Evolutionary conservation across 2,888 invertebrate genomes (phyloP).

Genomic region (Rhamphomyia laevipes): DNA sequence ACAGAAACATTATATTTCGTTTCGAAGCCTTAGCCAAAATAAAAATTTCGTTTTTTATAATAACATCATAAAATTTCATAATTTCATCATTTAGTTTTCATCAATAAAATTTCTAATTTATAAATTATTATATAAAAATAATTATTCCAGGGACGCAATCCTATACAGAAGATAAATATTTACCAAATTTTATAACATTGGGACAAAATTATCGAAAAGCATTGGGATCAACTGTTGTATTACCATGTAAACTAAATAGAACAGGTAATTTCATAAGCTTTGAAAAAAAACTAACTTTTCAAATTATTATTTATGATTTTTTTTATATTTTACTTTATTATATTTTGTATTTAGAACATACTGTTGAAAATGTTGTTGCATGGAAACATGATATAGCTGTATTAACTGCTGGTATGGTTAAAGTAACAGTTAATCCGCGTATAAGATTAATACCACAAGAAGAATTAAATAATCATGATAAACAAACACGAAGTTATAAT

Average conservation of each 20-base stretch:
- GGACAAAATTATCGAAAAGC: conserved; percentile 38
- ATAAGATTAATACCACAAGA: conserved; percentile 35
- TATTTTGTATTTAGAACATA: conserved; percentile 8
- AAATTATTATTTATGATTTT: too few species aligned
- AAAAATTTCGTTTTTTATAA: too few species aligned
- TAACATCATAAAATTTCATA: too few species aligned
- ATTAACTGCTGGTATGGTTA: conserved; percentile 40
- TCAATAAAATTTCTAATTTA: too few species aligned
- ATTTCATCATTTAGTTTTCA: too few species aligned
- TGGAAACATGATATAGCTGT: conserved; percentile 44
- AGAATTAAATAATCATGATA: conserved; percentile 19
- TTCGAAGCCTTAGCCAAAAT: too few species aligned
- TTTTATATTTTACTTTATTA: too few species aligned
- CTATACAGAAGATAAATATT: conserved; percentile 13
- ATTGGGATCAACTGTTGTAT: conserved; percentile 38
- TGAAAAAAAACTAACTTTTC: too few species aligned
- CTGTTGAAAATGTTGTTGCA: conserved; percentile 33
- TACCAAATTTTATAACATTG: conserved; percentile 36
- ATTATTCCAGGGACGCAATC: too few species aligned
- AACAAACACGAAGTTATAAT: conserved; percentile 36
- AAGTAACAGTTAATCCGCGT: conserved; percentile 41
- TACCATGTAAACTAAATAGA: conserved; percentile 40
- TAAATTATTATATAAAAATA: too few species aligned
- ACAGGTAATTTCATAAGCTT: conserved; percentile 38
- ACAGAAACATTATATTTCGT: too few species aligned